These are phyloP conservation scores for Paraplagusia blochii DNA, from an alignment of 2,113 vertebrate species.

Conservation along the genomic window DNA sequence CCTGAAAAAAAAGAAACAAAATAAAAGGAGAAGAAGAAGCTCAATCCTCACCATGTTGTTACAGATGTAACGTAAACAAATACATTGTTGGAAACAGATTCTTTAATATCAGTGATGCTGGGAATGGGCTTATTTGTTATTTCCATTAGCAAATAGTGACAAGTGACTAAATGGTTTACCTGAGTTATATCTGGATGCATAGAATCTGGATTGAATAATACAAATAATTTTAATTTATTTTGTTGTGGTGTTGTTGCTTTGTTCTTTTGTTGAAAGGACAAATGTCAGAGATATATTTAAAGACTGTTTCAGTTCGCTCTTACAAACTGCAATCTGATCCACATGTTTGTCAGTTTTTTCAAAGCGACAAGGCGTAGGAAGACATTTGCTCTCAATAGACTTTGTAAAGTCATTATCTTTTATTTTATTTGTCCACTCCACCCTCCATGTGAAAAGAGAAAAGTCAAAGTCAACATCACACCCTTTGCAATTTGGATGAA, in stretches of 20 bases:
- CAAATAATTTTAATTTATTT: no score
- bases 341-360: background rate
- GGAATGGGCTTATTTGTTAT: slow-evolving; percentile 3
- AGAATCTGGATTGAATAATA: no score
- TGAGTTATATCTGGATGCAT: background rate
- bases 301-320: no score
- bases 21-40: no score
- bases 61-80: no score
- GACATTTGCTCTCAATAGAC: slow-evolving; percentile 11
- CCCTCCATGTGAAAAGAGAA: slow-evolving; percentile 34
- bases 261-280: no score
- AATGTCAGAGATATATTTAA: no score
- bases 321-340: background rate
- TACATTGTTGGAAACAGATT: no score
- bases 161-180: slow-evolving; percentile 14
- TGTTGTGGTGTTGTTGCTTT: no score
- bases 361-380: slow-evolving; percentile 6
- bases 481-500: slow-evolving; percentile 32
- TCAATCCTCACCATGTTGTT: no score
- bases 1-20: no score
- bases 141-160: slow-evolving; percentile 21
- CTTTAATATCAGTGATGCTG: background rate
- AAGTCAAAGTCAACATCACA: slow-evolving; percentile 41
- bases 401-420: slow-evolving; percentile 20
- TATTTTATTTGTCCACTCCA: slow-evolving; percentile 45